Base-by-base conservation (phyloP, 2,797 vertebrate species). In the Urosaurus nigricauda region DNA sequence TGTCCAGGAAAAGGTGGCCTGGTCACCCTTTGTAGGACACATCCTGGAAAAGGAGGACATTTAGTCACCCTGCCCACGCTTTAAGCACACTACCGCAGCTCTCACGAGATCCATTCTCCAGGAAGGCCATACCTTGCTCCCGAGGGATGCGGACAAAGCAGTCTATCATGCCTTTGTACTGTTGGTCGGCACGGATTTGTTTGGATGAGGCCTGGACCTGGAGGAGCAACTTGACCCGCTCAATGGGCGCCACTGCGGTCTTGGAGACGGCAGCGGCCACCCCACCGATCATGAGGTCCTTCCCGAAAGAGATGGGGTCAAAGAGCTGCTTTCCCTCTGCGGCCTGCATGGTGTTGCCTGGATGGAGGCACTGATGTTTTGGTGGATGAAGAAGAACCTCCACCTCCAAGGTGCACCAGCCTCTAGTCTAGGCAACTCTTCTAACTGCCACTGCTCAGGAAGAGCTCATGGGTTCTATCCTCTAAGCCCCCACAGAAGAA, bases 221-320 rank as follows among this genome's bases (percentile, higher is more conserved):
- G 89, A 96, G 90, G 88, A 96, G 85, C 68, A 95, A 90, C 89
- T 96, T 95, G 85, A 95, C 94, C 1, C 85, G 53, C 93, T 96
- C 88, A 0, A 93, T 87, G n/a, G 95, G 96, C 0, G 89, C 92
- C 53, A 93, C 94, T 0, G 86, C 78, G 0, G 92, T 94, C 92
- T 95, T 94, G 84, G 96, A 96, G 73, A 96, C 17, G 0, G 95
- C 86, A 0, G 94, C 95, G 0, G 73, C 94, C 24, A 93, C 6
- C 0, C 94, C 85, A 2, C 95, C 90, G 0, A 88, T 94, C 87
- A 96, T 81, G 43, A 95, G 91, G 83, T 94, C 94, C 83, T 90
- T 95, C 4, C 83, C n/a, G 0, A 95, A 96, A 37, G 95, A 94
- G 19, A n/a, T 0, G 0, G 47, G 1, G 3, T 93, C 81, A 0